These are phyloP conservation scores for Pissodes strobi DNA, from an alignment of 1,140 invertebrate genomes.

Conservation along the genomic window DNA sequence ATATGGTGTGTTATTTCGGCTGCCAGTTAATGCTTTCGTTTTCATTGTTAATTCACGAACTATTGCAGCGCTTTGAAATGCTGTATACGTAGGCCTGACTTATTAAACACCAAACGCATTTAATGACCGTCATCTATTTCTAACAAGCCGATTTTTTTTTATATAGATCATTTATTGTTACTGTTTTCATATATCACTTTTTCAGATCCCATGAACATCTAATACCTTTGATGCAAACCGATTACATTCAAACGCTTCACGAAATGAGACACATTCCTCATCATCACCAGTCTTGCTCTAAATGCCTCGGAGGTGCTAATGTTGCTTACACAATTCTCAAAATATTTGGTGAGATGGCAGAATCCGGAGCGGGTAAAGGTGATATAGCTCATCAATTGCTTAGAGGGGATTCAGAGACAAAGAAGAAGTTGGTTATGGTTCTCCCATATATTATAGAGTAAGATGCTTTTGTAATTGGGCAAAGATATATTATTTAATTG, in stretches of 20 bases:
- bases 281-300: constrained; percentile 39
- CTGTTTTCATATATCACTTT: neutral
- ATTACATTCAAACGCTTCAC: constrained; percentile 43
- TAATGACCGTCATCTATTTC: too few species aligned
- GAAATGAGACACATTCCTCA: constrained; percentile 34
- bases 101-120: too few species aligned
- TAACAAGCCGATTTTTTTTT: too few species aligned
- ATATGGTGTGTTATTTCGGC: too few species aligned
- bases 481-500: neutral
- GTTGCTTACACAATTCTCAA: constrained; percentile 55
- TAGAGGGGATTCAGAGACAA: constrained; percentile 56
- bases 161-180: neutral
- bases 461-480: constrained; percentile 11
- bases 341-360: constrained; percentile 57
- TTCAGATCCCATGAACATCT: constrained; percentile 46
- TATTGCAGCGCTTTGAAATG: too few species aligned
- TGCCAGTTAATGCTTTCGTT: too few species aligned
- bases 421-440: constrained; percentile 58
- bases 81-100: too few species aligned
- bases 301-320: constrained; percentile 52
- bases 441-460: constrained; percentile 63
- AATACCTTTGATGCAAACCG: constrained; percentile 48
- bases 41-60: too few species aligned
- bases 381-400: constrained; percentile 61
- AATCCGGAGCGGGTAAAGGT: constrained; percentile 60